Percentiles rank a stretch among this genome's conserved stretches.
phyloP scores from a whole-genome alignment of 2,797 vertebrate species.

The Acipenser oxyrinchus region DNA sequence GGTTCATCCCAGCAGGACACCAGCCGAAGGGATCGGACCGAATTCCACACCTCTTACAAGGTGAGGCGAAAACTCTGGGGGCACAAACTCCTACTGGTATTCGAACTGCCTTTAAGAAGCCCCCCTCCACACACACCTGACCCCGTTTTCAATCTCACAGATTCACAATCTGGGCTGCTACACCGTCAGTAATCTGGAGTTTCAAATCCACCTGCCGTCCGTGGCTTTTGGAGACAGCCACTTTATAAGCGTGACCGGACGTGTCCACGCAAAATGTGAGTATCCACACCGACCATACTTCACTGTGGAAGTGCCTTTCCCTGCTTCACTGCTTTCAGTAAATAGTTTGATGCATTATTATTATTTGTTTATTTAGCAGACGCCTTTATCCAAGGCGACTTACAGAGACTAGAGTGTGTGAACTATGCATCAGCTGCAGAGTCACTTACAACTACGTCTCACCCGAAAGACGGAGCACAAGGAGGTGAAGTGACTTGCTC shows the following conservation, averaged over 20 bases:
- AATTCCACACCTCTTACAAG: slow-evolving; percentile 78
- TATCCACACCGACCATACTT: not conserved
- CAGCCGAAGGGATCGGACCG: slow-evolving; percentile 70
- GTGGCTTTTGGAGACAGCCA: slow-evolving; percentile 58
- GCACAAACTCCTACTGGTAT: not conserved
- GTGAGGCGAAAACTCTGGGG: slow-evolving; percentile 40
- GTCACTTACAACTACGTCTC: too few species aligned
- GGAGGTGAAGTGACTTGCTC: too few species aligned
- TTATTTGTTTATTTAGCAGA: too few species aligned
- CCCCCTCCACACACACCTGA: not conserved
- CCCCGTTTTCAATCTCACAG: slow-evolving; percentile 40
- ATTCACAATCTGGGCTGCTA: slow-evolving; percentile 87
- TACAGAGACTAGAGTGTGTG: too few species aligned
- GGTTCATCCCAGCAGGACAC: slow-evolving; percentile 67
- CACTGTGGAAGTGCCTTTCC: too few species aligned
- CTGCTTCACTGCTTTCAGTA: too few species aligned
- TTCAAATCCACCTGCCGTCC: slow-evolving; percentile 67
- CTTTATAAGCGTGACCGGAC: slow-evolving; percentile 72
- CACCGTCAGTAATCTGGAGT: slow-evolving; percentile 59
- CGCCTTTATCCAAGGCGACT: too few species aligned
- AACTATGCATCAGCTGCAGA: too few species aligned
- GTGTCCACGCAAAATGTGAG: slow-evolving; percentile 76
- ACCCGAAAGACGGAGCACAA: too few species aligned
- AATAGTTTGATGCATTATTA: too few species aligned
- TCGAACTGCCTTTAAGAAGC: not conserved